A percentile compares a stretch with the other conserved stretches of the same genome.
Evolutionary conservation across 2,113 vertebrate species (phyloP).

Genomic region (Pipa parva): DNA sequence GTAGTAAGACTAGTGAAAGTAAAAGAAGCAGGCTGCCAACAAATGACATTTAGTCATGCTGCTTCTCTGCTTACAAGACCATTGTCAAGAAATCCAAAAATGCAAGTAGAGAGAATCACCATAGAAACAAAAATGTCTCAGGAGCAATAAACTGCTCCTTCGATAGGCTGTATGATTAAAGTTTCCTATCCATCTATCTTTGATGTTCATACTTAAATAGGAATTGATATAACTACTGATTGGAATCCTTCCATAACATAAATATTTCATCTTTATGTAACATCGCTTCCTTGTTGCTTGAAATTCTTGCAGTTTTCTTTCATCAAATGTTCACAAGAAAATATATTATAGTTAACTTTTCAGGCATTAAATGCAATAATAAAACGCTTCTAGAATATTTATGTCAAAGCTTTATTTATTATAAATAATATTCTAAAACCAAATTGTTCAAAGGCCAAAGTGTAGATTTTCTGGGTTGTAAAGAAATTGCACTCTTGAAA

Average conservation of each 20-base stretch:
- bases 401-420: too few species aligned
- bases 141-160: constrained; percentile 4
- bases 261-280: constrained; percentile 3
- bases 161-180: constrained; percentile 16
- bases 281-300: not conserved
- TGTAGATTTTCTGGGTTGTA: too few species aligned
- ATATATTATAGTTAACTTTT: not conserved
- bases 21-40: constrained; percentile 25
- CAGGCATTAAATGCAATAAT: too few species aligned
- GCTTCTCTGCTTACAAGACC: constrained; percentile 26
- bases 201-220: not conserved
- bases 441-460: too few species aligned
- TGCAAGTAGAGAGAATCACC: constrained; percentile 22
- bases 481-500: too few species aligned
- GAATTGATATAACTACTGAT: constrained; percentile 4
- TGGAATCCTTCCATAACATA: not conserved
- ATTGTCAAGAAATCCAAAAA: constrained; percentile 30
- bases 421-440: too few species aligned
- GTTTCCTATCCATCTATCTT: constrained; percentile 8
- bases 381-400: too few species aligned
- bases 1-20: constrained; percentile 17
- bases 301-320: not conserved
- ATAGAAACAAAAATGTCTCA: constrained; percentile 26
- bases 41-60: constrained; percentile 35
- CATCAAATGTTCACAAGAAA: constrained; percentile 1